These are phyloP conservation scores for Caenorhabditis sp. DNA, from an alignment of 2,888 invertebrate genomes.

Conservation along the genomic window DNA sequence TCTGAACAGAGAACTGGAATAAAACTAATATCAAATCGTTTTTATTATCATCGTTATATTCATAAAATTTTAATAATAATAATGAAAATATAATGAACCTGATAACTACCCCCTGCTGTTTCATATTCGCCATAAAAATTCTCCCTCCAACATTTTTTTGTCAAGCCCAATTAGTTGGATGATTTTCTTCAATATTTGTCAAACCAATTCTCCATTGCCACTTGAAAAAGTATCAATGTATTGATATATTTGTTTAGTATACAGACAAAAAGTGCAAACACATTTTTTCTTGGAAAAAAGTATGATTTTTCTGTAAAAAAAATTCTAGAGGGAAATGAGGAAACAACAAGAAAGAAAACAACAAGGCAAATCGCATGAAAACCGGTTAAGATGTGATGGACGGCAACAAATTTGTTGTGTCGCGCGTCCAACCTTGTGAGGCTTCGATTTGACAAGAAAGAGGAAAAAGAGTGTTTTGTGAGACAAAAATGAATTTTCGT, in stretches of 20 bases:
- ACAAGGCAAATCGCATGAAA: not conserved
- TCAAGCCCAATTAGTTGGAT: conserved; percentile 25
- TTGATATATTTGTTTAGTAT: conserved; percentile 8
- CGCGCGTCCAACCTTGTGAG: not conserved
- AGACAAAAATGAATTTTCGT: not conserved
- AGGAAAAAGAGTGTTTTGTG: not conserved
- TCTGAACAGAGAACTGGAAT: too few species aligned
- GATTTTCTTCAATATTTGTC: conserved; percentile 25
- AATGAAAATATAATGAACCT: too few species aligned
- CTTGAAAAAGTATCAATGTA: conserved; percentile 30
- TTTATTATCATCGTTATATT: too few species aligned
- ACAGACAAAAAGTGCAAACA: not conserved
- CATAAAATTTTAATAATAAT: too few species aligned
- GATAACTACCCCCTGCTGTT: conserved; percentile 12
- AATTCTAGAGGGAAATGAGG: conserved; percentile 21
- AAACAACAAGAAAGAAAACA: conserved; percentile 5
- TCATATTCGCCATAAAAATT: not conserved
- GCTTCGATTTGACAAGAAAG: conserved; percentile 12
- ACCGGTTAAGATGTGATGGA: conserved; percentile 3
- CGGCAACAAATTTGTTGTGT: conserved; percentile 17
- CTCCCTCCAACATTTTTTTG: conserved; percentile 7
- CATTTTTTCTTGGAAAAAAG: too few species aligned
- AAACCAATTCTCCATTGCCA: conserved; percentile 28
- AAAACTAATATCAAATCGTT: too few species aligned
- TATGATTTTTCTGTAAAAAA: conserved; percentile 16